Conservation (phyloP, 1,140 invertebrate genomes). For the Phthorimaea operculella region DNA sequence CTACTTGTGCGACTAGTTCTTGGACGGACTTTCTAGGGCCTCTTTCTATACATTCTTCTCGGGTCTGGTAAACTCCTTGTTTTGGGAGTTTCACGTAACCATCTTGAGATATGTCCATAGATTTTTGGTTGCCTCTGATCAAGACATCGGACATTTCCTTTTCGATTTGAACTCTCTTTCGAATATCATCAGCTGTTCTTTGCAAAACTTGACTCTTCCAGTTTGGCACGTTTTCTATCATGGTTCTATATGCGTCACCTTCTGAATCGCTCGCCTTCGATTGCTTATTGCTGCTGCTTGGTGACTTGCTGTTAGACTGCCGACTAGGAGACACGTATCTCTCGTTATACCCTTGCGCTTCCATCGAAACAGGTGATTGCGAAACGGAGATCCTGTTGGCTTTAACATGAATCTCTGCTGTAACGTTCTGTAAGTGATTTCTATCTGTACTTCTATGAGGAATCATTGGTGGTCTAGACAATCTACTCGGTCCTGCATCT, state of each 20-base stretch:
- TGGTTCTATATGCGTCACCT: conserved; percentile 24
- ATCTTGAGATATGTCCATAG: conserved; percentile 59
- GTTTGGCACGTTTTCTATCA: conserved; percentile 25
- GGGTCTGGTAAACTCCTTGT: conserved; percentile 33
- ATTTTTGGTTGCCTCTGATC: conserved; percentile 35
- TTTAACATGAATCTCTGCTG: conserved; percentile 62
- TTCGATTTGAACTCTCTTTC: conserved; percentile 48
- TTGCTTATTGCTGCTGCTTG: conserved; percentile 34
- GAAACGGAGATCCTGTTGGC: conserved; percentile 49
- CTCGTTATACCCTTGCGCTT: conserved; percentile 37
- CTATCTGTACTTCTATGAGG: conserved; percentile 20
- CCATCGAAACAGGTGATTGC: conserved; percentile 45
- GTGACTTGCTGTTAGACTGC: conserved; percentile 40
- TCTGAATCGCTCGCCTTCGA: conserved; percentile 36
- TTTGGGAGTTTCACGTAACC: conserved; percentile 62
- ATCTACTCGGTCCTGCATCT: conserved; percentile 42
- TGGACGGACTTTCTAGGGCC: conserved; percentile 68
- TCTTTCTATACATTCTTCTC: conserved; percentile 35
- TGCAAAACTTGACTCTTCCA: conserved; percentile 64
- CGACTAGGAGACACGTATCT: conserved; percentile 41
- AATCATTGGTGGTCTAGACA: conserved; percentile 33
- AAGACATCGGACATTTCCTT: conserved; percentile 50
- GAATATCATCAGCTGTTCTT: conserved; percentile 57
- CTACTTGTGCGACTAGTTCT: conserved; percentile 70
- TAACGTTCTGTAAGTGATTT: conserved; percentile 47